These are phyloP conservation scores for Dipodomys ordii DNA, from an alignment of 2,113 vertebrate species.

Conservation along the genomic window DNA sequence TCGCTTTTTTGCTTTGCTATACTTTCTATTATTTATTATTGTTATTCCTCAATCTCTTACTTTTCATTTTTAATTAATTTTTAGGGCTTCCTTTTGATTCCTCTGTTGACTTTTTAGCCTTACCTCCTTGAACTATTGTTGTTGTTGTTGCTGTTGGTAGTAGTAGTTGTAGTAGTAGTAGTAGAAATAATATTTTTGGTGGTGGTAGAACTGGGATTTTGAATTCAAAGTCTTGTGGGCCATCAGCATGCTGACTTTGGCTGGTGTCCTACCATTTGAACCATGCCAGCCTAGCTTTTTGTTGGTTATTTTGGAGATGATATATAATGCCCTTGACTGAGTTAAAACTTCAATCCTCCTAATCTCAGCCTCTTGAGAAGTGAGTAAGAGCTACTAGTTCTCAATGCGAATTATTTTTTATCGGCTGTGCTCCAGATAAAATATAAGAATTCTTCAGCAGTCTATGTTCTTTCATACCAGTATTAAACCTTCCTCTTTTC, in stretches of 20 bases:
- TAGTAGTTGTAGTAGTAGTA: too few relatives aligned
- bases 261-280: too few relatives aligned
- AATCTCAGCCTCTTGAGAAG: too few relatives aligned
- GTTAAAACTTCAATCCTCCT: too few relatives aligned
- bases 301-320: too few relatives aligned
- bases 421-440: background rate
- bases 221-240: too few relatives aligned
- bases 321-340: too few relatives aligned
- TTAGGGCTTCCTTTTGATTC: constrained; percentile 18
- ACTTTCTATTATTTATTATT: background rate
- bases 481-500: background rate
- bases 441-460: background rate
- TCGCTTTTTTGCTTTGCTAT: background rate
- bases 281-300: too few relatives aligned
- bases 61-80: background rate
- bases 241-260: too few relatives aligned
- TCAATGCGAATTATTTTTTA: background rate
- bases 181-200: too few relatives aligned
- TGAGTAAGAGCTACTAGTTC: background rate
- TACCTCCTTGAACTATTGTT: background rate
- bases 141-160: too few relatives aligned
- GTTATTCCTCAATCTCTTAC: background rate
- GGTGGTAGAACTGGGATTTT: too few relatives aligned
- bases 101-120: background rate
- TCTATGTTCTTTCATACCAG: background rate